These are phyloP conservation scores for Chaetodon auriga DNA, from an alignment of 2,113 vertebrate genomes.

Conservation along the genomic window DNA sequence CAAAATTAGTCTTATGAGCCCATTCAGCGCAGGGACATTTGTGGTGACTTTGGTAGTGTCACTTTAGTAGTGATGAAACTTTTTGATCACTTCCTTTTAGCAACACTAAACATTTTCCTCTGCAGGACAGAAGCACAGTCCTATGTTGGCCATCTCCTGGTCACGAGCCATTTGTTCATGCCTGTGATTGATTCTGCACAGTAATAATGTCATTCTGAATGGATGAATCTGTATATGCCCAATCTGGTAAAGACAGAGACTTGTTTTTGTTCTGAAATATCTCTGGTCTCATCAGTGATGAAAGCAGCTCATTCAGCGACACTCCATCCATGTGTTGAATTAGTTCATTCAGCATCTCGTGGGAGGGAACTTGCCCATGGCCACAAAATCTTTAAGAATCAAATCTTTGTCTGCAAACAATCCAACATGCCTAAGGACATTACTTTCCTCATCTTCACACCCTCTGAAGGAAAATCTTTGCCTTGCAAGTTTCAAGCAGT, in stretches of 20 bases:
- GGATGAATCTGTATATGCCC: neutral
- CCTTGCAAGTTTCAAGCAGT: conserved; percentile 4
- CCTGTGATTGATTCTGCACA: conserved; percentile 16
- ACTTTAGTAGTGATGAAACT: neutral
- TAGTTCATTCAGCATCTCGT: conserved; percentile 15
- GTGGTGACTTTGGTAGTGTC: neutral
- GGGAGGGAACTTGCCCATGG: conserved; percentile 21
- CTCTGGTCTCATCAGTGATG: neutral
- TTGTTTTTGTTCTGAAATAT: conserved; percentile 32
- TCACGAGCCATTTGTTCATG: conserved; percentile 21
- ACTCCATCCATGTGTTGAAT: conserved; percentile 27
- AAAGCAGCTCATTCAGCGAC: conserved; percentile 29
- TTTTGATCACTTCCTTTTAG: neutral
- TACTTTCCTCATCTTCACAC: conserved; percentile 13
- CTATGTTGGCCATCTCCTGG: conserved; percentile 7
- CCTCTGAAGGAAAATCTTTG: conserved; percentile 31
- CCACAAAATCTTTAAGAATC: conserved; percentile 30
- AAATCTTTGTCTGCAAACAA: conserved; percentile 44
- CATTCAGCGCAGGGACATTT: neutral
- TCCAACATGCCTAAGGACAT: conserved; percentile 32
- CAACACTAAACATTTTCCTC: neutral
- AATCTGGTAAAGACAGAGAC: conserved; percentile 23
- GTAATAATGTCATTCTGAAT: conserved; percentile 24
- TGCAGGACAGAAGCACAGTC: neutral
- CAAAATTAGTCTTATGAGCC: neutral